These are phyloP conservation scores for Ptychochromis oligacanthus DNA, from an alignment of 2,113 vertebrate species.

Conservation along the genomic window DNA sequence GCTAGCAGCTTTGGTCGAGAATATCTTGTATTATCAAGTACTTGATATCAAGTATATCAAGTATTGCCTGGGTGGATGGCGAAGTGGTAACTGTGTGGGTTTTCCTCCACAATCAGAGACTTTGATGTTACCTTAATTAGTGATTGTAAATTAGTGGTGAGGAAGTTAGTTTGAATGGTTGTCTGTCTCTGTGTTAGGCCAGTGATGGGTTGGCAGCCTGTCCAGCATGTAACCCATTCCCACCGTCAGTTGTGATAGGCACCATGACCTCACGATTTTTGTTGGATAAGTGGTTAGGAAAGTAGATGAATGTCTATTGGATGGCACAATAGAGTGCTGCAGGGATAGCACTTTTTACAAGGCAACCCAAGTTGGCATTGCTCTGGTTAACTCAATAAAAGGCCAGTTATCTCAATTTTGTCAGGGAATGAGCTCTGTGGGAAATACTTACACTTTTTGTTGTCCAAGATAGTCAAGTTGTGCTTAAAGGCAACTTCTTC, in stretches of 20 bases:
- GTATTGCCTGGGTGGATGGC: neutral
- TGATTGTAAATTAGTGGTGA: neutral
- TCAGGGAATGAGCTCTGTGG: neutral
- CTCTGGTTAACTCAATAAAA: neutral
- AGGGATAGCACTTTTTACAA: neutral
- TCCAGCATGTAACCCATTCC: too few species aligned
- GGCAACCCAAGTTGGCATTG: neutral
- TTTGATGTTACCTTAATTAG: neutral
- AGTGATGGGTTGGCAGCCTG: neutral
- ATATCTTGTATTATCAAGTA: too few species aligned
- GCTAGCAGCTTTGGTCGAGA: neutral
- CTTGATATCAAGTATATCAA: too few species aligned
- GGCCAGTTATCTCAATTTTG: neutral
- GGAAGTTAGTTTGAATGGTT: neutral
- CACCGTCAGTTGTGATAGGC: neutral
- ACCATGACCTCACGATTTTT: neutral
- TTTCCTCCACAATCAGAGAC: accelerated
- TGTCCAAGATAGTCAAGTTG: too few species aligned
- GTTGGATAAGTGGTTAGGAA: neutral
- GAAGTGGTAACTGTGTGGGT: neutral
- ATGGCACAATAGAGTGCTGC: neutral
- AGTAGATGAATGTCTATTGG: neutral
- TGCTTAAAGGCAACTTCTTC: too few species aligned
- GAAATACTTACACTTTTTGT: too few species aligned
- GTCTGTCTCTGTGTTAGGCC: neutral